Evolutionary conservation across 2,113 vertebrate species (phyloP).

Genomic region (Eulemur macaco): DNA sequence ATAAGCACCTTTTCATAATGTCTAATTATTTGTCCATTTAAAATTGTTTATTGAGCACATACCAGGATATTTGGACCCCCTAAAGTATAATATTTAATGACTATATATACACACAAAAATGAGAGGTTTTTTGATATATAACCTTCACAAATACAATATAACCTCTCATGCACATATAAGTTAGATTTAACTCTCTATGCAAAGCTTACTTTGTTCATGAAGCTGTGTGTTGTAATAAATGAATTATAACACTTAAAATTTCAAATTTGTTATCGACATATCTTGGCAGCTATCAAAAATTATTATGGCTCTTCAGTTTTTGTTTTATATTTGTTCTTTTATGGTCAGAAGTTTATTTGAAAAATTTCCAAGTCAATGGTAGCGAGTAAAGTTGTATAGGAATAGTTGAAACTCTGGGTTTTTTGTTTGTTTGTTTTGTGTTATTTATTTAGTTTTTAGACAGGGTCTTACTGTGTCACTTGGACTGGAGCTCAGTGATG

Average conservation of each 20-base stretch:
- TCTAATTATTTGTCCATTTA: background rate
- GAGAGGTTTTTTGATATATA: background rate
- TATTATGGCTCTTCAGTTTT: background rate
- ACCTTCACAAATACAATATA: background rate
- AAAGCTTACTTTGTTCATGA: background rate
- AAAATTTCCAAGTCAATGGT: background rate
- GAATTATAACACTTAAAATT: background rate
- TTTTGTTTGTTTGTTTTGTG: too few species aligned
- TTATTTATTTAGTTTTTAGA: too few species aligned
- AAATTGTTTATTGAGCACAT: background rate
- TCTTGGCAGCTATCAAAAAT: background rate
- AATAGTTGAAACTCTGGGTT: background rate
- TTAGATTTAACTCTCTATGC: background rate
- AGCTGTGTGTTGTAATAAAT: background rate
- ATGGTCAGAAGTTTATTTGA: background rate
- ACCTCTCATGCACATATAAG: background rate
- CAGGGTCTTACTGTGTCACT: too few species aligned
- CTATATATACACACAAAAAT: background rate
- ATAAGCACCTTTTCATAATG: background rate
- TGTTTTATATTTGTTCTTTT: slow-evolving; percentile 10
- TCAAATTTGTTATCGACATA: background rate
- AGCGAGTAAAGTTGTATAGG: background rate
- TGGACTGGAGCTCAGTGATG: too few species aligned
- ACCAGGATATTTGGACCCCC: background rate
- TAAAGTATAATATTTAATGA: background rate